These are phyloP conservation scores for Lasioglossum zephyrum DNA, from an alignment of 2,888 invertebrate species.

Conservation along the genomic window DNA sequence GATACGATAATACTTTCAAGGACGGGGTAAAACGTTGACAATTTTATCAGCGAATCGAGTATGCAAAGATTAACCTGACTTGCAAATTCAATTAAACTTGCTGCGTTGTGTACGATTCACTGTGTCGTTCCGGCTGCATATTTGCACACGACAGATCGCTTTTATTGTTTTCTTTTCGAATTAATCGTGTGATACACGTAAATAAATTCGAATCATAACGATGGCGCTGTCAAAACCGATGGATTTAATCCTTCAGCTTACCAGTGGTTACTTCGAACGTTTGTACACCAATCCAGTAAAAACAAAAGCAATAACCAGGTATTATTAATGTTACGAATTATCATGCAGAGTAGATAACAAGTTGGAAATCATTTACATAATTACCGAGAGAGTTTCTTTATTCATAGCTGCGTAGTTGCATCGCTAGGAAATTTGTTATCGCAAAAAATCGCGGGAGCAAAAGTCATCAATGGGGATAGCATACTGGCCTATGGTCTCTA, in stretches of 20 bases:
- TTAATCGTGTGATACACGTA: background rate
- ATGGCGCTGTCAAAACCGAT: conserved; percentile 90
- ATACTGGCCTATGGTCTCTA: conserved; percentile 90
- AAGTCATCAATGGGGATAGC: conserved; percentile 88
- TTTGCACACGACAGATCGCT: background rate
- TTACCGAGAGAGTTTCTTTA: background rate
- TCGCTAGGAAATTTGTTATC: conserved; percentile 90
- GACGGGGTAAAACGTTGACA: background rate
- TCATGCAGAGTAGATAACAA: background rate
- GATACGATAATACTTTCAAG: background rate
- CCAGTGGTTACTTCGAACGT: conserved; percentile 90
- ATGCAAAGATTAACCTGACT: background rate
- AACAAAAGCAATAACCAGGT: conserved; percentile 93
- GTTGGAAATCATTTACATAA: background rate
- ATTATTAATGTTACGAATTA: conserved; percentile 76
- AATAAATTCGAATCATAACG: conserved; percentile 33
- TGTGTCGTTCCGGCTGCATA: background rate
- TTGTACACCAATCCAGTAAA: conserved; percentile 91
- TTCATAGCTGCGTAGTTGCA: conserved; percentile 89
- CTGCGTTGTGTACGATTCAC: background rate
- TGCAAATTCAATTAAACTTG: background rate
- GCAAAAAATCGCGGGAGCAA: conserved; percentile 89
- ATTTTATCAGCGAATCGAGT: background rate
- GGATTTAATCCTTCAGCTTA: conserved; percentile 86
- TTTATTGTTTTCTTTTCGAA: background rate